Evolutionary conservation across 2,113 vertebrate genomes (phyloP).

Genomic region (Antechinus flavipes): DNA sequence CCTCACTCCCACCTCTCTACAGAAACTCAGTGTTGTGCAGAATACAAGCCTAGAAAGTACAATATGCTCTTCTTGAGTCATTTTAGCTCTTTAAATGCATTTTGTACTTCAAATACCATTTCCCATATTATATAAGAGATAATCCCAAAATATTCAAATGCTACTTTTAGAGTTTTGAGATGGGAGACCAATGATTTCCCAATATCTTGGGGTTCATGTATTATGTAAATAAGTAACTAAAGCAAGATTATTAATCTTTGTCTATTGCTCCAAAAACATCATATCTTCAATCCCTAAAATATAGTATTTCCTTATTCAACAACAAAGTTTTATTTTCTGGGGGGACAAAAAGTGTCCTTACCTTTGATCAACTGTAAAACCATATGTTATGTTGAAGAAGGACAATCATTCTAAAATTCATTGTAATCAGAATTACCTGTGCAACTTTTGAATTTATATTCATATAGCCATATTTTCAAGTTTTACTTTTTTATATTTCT

Average conservation of each 20-base stretch:
- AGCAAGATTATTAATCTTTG: conserved; percentile 38
- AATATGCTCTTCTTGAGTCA: conserved; percentile 78
- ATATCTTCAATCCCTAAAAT: neutral
- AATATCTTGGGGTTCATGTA: conserved; percentile 26
- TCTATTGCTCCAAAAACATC: conserved; percentile 26
- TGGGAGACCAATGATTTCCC: conserved; percentile 26
- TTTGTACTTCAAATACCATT: conserved; percentile 76
- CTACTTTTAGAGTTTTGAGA: conserved; percentile 33
- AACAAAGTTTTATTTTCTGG: conserved; percentile 30
- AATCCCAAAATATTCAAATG: conserved; percentile 58
- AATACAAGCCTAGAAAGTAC: conserved; percentile 78
- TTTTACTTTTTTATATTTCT: neutral
- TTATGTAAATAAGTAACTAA: conserved; percentile 43
- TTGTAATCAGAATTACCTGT: neutral
- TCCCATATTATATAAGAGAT: conserved; percentile 47
- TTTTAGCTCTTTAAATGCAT: conserved; percentile 76
- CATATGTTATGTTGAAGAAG: neutral
- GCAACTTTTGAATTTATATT: neutral
- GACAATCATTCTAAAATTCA: neutral
- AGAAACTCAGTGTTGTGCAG: conserved; percentile 73
- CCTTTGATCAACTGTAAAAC: conserved; percentile 28
- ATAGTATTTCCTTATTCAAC: neutral
- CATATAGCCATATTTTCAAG: neutral
- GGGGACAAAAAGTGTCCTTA: neutral
- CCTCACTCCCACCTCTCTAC: conserved; percentile 81